Evolutionary conservation across 1,140 invertebrate species (phyloP).

Genomic region (Saccostrea cuccullata): DNA sequence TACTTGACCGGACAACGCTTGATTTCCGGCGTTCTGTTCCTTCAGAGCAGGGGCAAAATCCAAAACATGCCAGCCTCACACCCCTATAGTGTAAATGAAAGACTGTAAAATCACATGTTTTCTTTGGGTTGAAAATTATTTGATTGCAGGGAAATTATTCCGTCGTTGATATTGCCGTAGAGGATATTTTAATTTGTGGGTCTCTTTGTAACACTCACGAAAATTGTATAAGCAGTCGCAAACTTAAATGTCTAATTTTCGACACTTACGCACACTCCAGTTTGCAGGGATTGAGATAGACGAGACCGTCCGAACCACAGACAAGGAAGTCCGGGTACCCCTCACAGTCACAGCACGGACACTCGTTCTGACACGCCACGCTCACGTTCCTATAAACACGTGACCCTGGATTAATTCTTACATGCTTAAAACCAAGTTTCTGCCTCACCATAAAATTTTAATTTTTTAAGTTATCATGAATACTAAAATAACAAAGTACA

Average conservation of each 20-base stretch:
- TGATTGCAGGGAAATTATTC: no score
- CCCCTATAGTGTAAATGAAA: not conserved
- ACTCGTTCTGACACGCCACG: slow-evolving; percentile 8
- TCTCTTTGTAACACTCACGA: no score
- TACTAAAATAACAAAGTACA: no score
- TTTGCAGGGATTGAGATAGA: slow-evolving; percentile 21
- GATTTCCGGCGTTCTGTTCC: not conserved
- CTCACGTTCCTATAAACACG: slow-evolving; percentile 7
- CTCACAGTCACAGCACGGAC: slow-evolving; percentile 22
- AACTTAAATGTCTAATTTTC: no score
- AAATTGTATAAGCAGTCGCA: no score
- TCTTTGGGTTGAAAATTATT: no score
- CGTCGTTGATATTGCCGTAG: no score
- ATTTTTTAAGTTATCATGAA: no score
- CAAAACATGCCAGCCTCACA: not conserved
- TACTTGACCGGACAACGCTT: not conserved
- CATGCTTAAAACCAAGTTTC: no score
- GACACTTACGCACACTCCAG: slow-evolving; percentile 19
- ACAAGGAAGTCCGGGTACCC: not conserved
- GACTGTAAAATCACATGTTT: no score
- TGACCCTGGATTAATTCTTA: not conserved
- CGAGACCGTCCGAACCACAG: slow-evolving; percentile 19
- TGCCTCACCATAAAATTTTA: no score
- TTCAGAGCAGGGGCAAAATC: not conserved
- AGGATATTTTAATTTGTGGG: no score